These are phyloP conservation scores for Pogonognathellus flavescens DNA, from an alignment of 1,140 invertebrate genomes.

Conservation along the genomic window DNA sequence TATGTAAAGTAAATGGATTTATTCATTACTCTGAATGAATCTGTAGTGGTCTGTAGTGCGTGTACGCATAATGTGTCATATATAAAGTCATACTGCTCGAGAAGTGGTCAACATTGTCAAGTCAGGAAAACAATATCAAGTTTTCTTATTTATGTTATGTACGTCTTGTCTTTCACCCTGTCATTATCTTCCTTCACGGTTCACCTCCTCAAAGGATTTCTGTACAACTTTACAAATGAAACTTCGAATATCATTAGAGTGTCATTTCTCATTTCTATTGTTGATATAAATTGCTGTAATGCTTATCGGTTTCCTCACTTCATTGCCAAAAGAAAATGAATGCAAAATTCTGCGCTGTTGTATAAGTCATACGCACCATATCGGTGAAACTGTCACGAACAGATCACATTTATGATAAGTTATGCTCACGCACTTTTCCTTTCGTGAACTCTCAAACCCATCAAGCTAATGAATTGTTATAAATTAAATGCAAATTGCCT, in stretches of 20 bases:
- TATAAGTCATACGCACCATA: neutral
- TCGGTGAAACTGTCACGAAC: neutral
- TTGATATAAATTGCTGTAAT: too few species aligned
- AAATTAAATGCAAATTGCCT: too few species aligned
- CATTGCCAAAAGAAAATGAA: neutral
- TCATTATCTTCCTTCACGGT: constrained; percentile 42
- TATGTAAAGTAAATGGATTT: too few species aligned
- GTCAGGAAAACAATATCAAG: constrained; percentile 35
- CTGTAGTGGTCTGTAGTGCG: too few species aligned
- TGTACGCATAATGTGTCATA: too few species aligned
- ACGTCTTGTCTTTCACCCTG: constrained; percentile 24
- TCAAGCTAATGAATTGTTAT: too few species aligned
- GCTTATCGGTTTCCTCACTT: neutral
- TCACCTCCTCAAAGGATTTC: neutral
- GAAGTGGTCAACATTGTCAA: constrained; percentile 41
- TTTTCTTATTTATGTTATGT: constrained; percentile 34
- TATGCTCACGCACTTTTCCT: constrained; percentile 9
- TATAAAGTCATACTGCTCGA: neutral
- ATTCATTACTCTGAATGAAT: too few species aligned
- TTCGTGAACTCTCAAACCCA: neutral
- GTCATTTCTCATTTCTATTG: too few species aligned
- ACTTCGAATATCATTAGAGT: too few species aligned
- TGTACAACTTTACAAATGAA: too few species aligned
- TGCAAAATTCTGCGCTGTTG: neutral
- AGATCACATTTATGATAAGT: constrained; percentile 10